Conservation (phyloP, 2,888 invertebrate genomes). For the Parelbella ahira region DNA sequence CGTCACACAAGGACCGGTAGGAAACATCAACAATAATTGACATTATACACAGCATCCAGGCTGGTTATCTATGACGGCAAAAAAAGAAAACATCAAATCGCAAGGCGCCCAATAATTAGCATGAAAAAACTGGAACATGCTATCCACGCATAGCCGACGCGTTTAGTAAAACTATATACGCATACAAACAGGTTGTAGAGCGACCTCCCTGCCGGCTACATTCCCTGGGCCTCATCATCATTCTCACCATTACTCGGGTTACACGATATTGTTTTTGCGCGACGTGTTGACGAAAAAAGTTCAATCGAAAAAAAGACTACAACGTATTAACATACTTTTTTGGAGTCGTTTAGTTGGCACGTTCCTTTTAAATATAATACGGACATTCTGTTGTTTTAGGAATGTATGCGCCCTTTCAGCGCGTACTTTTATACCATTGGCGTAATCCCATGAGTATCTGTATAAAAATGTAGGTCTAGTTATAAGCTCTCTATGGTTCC, state of each 20-base stretch:
- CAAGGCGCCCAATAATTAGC: conserved; percentile 15
- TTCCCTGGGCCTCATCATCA: conserved; percentile 3
- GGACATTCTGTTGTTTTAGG: no score
- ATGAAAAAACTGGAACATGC: conserved; percentile 18
- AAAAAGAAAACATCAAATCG: conserved; percentile 14
- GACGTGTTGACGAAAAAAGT: no score
- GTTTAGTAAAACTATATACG: conserved; percentile 11
- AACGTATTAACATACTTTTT: no score
- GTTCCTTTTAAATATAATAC: no score
- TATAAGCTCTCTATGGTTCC: no score
- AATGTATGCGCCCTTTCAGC: no score
- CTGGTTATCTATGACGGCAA: conserved; percentile 14
- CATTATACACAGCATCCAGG: conserved; percentile 11
- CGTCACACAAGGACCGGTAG: conserved; percentile 3
- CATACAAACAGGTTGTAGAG: conserved; percentile 9
- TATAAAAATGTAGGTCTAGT: no score
- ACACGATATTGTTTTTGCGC: no score
- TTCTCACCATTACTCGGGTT: conserved; percentile 2
- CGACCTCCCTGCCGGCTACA: neutral
- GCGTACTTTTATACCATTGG: no score
- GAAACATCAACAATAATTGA: conserved; percentile 23
- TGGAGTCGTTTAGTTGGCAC: no score
- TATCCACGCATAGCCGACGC: neutral
- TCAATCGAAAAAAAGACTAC: no score
- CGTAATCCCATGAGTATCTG: no score